Evolutionary conservation across 2,888 invertebrate species (phyloP).

Genomic region (Calliscelio sp.): DNA sequence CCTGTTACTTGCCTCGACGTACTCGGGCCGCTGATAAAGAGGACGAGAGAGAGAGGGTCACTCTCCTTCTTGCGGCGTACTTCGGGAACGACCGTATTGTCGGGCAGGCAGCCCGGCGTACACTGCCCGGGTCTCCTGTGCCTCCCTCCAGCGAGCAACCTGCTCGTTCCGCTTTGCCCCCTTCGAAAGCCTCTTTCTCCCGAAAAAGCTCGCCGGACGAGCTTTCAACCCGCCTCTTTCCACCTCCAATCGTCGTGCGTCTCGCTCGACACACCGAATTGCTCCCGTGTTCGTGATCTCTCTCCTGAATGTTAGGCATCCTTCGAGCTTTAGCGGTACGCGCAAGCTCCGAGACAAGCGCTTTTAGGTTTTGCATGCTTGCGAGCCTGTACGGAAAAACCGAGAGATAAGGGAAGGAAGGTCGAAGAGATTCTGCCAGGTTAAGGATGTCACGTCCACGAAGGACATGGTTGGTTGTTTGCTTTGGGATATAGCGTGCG

Average conservation of each 20-base stretch:
- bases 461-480: constrained; percentile 4
- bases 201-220: constrained; percentile 78
- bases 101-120: constrained; percentile 85
- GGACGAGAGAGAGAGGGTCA: constrained; percentile 52
- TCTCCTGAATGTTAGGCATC: constrained; percentile 61
- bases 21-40: constrained; percentile 67
- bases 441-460: constrained; percentile 50
- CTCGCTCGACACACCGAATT: constrained; percentile 30
- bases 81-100: constrained; percentile 78
- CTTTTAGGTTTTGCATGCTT: constrained; percentile 66
- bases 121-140: constrained; percentile 85
- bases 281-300: constrained; percentile 32
- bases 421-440: constrained; percentile 61
- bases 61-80: constrained; percentile 70
- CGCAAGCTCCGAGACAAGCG: constrained; percentile 75
- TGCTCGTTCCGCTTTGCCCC: constrained; percentile 72
- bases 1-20: constrained; percentile 82
- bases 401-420: constrained; percentile 55
- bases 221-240: constrained; percentile 73
- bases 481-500: too few relatives aligned
- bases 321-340: constrained; percentile 62
- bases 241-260: constrained; percentile 44
- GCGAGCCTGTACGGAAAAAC: constrained; percentile 59
- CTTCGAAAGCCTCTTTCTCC: constrained; percentile 72
- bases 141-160: constrained; percentile 81